Evolutionary conservation across 2,797 vertebrate genomes (phyloP).

Genomic region (Bradypus variegatus): DNA sequence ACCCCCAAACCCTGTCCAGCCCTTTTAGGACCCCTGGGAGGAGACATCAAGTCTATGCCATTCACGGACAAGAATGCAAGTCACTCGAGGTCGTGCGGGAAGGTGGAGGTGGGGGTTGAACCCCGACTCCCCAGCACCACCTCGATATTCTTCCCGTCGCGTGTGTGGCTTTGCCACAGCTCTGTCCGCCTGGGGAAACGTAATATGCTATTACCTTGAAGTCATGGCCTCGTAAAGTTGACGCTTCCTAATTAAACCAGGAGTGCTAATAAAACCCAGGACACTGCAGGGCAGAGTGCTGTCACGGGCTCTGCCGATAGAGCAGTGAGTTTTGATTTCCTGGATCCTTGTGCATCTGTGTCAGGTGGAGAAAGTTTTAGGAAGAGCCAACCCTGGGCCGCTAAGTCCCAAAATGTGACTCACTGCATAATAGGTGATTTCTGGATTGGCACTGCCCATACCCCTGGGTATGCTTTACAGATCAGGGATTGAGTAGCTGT

Average conservation of each 20-base stretch:
- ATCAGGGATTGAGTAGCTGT: slow-evolving; percentile 25
- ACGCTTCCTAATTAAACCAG: background rate
- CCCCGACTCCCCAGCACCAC: background rate
- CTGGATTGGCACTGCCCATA: background rate
- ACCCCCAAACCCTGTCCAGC: background rate
- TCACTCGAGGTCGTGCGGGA: background rate
- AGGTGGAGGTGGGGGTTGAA: background rate
- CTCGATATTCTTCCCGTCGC: background rate
- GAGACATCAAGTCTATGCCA: background rate
- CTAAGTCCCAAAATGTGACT: background rate
- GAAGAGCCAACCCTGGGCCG: background rate
- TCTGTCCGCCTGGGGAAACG: background rate
- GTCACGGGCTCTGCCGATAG: background rate
- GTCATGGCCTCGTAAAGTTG: slow-evolving; percentile 40
- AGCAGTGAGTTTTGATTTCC: background rate
- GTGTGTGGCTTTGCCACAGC: background rate
- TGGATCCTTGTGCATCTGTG: background rate
- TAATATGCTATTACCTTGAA: slow-evolving; percentile 16
- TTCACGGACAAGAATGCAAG: background rate
- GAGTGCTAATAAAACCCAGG: slow-evolving; percentile 12
- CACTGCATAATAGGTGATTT: background rate
- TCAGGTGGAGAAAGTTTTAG: background rate
- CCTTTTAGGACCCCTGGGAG: background rate
- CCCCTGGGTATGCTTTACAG: slow-evolving; percentile 6
- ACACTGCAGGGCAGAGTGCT: background rate